Percentiles rank a stretch among this genome's conserved stretches.
These are phyloP conservation scores for Cataglyphis livida DNA, from an alignment of 2,888 invertebrate genomes.

Conservation along the genomic window DNA sequence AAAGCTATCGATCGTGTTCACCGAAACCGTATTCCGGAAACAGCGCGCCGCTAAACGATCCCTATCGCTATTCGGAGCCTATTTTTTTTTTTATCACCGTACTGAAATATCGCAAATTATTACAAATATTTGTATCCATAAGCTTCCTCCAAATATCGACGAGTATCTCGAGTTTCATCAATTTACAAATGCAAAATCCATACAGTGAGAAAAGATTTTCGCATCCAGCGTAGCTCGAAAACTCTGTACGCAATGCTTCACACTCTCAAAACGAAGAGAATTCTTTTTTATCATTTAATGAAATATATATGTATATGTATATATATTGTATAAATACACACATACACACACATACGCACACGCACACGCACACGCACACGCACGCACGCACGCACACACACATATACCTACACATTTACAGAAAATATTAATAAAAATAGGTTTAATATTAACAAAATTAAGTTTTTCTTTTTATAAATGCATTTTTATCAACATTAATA, in stretches of 20 bases:
- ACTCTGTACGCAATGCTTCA: neutral
- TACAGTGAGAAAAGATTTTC: neutral
- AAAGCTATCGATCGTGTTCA: constrained; percentile 54
- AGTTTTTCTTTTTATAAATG: neutral
- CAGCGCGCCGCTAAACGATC: neutral
- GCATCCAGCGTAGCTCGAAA: neutral
- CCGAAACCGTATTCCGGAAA: constrained; percentile 17
- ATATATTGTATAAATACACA: neutral
- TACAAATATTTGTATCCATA: neutral
- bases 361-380: too few species aligned
- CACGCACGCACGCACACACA: too few species aligned
- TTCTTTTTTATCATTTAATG: neutral
- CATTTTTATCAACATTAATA: too few species aligned
- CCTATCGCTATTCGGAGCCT: neutral
- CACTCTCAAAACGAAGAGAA: neutral
- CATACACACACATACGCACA: too few species aligned
- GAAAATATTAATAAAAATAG: neutral
- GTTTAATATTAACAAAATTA: neutral
- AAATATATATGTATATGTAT: neutral
- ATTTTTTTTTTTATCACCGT: neutral
- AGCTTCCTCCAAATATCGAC: neutral
- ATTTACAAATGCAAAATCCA: constrained; percentile 1
- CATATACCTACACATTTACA: neutral
- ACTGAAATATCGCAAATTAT: constrained; percentile 15
- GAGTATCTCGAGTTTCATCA: constrained; percentile 10